Conservation (phyloP, 2,888 invertebrate genomes). For the Lutraria lutraria region DNA sequence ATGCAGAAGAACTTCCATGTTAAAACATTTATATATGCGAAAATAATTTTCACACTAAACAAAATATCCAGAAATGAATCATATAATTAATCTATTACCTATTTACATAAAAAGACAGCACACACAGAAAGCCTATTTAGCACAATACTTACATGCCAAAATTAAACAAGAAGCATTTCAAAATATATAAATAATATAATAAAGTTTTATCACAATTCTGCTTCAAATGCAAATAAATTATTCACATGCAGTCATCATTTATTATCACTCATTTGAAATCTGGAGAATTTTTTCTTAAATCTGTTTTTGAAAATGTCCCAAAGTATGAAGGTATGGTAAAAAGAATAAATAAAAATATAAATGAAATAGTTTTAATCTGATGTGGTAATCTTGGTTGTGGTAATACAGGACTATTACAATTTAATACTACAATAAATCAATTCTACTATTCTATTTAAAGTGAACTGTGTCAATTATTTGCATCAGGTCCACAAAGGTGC, state of each 20-base stretch:
- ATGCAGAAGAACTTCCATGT: too few relatives aligned
- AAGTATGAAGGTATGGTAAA: too few relatives aligned
- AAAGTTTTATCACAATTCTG: not conserved
- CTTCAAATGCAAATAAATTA: not conserved
- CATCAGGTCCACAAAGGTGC: not conserved
- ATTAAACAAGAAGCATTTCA: not conserved
- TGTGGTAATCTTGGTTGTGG: too few relatives aligned
- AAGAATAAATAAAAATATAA: too few relatives aligned
- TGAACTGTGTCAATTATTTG: not conserved
- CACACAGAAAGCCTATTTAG: conserved; percentile 5
- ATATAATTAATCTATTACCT: too few relatives aligned
- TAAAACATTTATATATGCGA: too few relatives aligned
- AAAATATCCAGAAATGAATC: too few relatives aligned
- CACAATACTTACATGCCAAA: not conserved
- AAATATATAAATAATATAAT: not conserved
- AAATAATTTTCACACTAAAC: too few relatives aligned
- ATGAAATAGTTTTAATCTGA: too few relatives aligned
- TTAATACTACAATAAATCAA: not conserved
- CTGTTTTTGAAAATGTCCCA: not conserved
- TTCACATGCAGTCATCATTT: not conserved
- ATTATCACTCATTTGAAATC: too few relatives aligned
- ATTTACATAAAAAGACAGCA: not conserved
- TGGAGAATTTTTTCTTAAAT: not conserved
- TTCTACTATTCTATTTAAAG: not conserved
- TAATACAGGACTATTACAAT: not conserved